Percentiles rank a stretch among this genome's conserved stretches.
These are phyloP conservation scores for Centrocercus urophasianus DNA, from an alignment of 2,113 vertebrate species.

Conservation along the genomic window DNA sequence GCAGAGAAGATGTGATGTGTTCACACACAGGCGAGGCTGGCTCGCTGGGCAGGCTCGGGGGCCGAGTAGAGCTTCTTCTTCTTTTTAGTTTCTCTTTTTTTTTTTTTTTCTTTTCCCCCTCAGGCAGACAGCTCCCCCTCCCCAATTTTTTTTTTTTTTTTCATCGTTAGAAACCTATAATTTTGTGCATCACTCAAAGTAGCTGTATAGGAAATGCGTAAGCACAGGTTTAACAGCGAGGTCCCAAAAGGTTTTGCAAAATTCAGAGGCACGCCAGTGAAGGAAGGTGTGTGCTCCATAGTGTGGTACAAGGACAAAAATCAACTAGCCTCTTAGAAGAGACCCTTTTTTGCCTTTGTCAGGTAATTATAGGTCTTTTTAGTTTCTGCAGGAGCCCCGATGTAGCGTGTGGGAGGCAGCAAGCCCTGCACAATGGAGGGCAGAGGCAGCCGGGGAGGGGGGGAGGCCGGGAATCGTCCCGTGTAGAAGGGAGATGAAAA, in stretches of 20 bases:
- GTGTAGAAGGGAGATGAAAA: conserved; percentile 67
- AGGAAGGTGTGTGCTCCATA: conserved; percentile 73
- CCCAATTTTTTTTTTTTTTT: conserved; percentile 25
- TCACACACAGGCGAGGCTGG: conserved; percentile 7
- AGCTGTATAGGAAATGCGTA: conserved; percentile 79
- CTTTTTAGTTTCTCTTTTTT: not conserved
- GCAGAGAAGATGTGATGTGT: not conserved
- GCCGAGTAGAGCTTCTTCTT: not conserved
- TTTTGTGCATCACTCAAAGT: conserved; percentile 80
- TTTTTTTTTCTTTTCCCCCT: not conserved
- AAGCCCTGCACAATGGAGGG: conserved; percentile 76
- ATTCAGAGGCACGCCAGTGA: conserved; percentile 69
- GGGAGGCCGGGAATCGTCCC: conserved; percentile 69
- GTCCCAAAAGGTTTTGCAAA: conserved; percentile 80
- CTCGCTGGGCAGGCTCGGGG: not conserved
- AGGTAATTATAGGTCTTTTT: conserved; percentile 86
- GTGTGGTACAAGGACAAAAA: conserved; percentile 77
- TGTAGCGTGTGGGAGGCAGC: conserved; percentile 83
- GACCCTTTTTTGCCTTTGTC: conserved; percentile 80
- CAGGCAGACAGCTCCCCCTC: conserved; percentile 57
- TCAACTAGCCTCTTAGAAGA: conserved; percentile 77
- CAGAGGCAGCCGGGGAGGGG: conserved; percentile 55
- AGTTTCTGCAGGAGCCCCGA: conserved; percentile 75
- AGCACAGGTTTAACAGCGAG: conserved; percentile 75
- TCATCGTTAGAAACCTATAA: conserved; percentile 75